A percentile compares a stretch with the other conserved stretches of the same genome.
phyloP scores from a whole-genome alignment of 2,113 vertebrate genomes.

The Promerops cafer region DNA sequence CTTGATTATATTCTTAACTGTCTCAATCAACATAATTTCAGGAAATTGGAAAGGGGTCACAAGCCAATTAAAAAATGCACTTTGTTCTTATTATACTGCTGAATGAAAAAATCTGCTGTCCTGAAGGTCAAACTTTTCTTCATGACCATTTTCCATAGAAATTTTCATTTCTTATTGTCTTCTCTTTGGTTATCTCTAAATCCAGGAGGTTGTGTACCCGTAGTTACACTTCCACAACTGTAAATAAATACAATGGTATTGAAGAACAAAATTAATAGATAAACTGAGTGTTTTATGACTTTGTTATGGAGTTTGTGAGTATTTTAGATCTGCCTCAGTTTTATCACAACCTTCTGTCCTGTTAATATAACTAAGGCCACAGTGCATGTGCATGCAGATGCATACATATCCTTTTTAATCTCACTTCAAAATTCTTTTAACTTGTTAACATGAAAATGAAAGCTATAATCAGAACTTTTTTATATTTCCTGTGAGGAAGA shows the following conservation, averaged over 20 bases:
- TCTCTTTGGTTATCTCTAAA: background rate
- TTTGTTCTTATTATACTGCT: background rate
- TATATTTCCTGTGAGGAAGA: background rate
- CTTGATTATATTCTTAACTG: background rate
- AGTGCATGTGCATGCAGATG: background rate
- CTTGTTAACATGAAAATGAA: background rate
- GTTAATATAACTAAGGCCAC: background rate
- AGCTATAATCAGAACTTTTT: background rate
- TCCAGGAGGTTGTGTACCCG: background rate
- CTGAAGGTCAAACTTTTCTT: background rate
- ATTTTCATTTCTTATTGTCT: background rate
- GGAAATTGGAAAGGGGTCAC: background rate
- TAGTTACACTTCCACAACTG: background rate
- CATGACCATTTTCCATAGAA: background rate
- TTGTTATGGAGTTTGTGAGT: background rate
- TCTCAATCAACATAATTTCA: background rate
- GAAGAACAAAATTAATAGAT: conserved; percentile 36
- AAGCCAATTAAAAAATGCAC: background rate
- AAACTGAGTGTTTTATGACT: background rate
- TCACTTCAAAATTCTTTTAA: background rate
- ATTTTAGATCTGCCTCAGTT: background rate
- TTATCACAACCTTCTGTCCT: background rate
- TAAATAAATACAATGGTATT: background rate
- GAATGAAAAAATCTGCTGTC: background rate
- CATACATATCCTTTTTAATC: background rate